Evolutionary conservation across 2,888 invertebrate genomes (phyloP).

Genomic region (Mesodorylaimus sp.): DNA sequence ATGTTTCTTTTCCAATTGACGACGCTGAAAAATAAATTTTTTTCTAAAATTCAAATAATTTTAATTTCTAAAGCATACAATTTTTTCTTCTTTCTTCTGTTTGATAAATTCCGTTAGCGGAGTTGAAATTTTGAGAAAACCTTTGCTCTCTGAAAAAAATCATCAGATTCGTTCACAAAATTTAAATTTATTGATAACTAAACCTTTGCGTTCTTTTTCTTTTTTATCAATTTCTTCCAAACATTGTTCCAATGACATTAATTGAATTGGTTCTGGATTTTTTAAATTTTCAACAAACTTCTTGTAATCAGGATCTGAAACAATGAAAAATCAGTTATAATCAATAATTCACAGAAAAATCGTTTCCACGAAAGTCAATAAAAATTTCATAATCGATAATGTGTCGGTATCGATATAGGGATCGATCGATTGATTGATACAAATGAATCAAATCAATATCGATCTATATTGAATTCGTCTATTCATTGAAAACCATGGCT

Average conservation of each 20-base stretch:
- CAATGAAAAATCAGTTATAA: too few species aligned
- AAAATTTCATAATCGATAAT: too few species aligned
- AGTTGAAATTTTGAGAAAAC: not conserved
- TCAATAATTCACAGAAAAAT: too few species aligned
- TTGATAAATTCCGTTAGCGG: slow-evolving; percentile 4
- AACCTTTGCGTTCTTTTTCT: slow-evolving; percentile 6
- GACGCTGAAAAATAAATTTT: not conserved
- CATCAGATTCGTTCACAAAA: not conserved
- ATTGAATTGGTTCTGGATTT: slow-evolving; percentile 1
- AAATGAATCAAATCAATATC: too few species aligned
- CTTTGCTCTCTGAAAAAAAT: not conserved
- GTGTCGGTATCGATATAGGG: too few species aligned
- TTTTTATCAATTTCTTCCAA: slow-evolving; percentile 9
- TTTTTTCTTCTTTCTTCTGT: slow-evolving; percentile 3
- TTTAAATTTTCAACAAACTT: slow-evolving; percentile 1
- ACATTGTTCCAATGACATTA: not conserved
- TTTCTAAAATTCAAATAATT: not conserved
- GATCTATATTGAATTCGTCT: too few species aligned
- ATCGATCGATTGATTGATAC: too few species aligned
- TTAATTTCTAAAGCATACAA: not conserved
- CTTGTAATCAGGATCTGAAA: slow-evolving; percentile 5
- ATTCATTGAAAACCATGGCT: too few species aligned
- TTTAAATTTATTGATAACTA: not conserved
- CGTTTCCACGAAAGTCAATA: too few species aligned
- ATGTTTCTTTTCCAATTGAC: not conserved